phyloP scores from a whole-genome alignment of 2,888 invertebrate genomes.

The Nemotelus nigrinus region DNA sequence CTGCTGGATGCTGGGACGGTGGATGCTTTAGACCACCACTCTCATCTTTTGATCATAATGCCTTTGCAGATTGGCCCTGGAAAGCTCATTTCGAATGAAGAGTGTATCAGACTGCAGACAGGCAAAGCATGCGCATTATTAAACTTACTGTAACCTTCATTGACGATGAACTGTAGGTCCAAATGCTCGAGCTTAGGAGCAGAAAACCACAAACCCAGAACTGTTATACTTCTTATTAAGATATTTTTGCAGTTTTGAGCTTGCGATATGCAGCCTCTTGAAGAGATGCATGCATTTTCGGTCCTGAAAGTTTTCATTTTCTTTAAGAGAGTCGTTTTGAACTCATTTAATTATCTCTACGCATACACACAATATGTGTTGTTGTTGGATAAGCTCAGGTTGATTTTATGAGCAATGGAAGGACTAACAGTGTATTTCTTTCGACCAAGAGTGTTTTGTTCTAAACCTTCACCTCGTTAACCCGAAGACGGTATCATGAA shows the following conservation, averaged over 20 bases:
- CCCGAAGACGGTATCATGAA: background rate
- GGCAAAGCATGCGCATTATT: slow-evolving; percentile 11
- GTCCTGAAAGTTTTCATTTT: background rate
- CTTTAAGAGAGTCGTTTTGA: background rate
- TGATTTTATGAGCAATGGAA: slow-evolving; percentile 10
- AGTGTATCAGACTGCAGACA: slow-evolving; percentile 32
- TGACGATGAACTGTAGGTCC: slow-evolving; percentile 9
- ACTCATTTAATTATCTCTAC: background rate
- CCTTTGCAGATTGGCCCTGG: slow-evolving; percentile 33
- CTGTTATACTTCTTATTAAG: slow-evolving; percentile 9
- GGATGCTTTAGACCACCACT: background rate
- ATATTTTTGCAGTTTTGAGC: background rate
- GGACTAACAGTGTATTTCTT: background rate
- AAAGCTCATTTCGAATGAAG: slow-evolving; percentile 15
- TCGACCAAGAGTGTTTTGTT: background rate
- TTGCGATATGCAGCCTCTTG: background rate
- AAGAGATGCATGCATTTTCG: slow-evolving; percentile 1
- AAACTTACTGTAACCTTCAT: slow-evolving; percentile 21
- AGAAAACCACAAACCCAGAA: background rate
- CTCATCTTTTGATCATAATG: background rate
- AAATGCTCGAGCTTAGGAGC: background rate
- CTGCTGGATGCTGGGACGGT: slow-evolving; percentile 32
- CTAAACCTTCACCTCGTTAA: slow-evolving; percentile 25
- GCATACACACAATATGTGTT: background rate
- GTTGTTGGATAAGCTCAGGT: background rate